phyloP scores from a whole-genome alignment of 2,797 vertebrate species.

The Discoglossus pictus region DNA sequence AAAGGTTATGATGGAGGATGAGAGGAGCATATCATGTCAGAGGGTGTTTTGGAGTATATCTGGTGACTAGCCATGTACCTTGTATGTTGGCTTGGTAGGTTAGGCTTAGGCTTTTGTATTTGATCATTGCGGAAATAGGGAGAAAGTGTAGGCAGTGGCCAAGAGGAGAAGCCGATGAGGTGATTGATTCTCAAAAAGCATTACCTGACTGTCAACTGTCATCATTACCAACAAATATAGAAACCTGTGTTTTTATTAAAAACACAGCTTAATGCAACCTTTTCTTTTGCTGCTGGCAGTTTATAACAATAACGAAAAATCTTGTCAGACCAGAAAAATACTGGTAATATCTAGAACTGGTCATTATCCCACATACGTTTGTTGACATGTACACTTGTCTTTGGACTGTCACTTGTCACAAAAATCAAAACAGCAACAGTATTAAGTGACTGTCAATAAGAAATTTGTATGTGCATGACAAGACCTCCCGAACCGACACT shows the following conservation, averaged over 20 bases:
- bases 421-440: constrained; percentile 24
- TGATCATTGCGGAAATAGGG: no score
- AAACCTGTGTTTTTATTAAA: constrained; percentile 7
- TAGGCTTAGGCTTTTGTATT: no score
- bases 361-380: neutral
- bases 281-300: constrained; percentile 22
- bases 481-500: neutral
- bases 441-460: constrained; percentile 19
- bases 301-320: constrained; percentile 9
- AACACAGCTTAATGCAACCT: neutral
- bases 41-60: no score
- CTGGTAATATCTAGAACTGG: neutral
- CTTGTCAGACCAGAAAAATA: constrained; percentile 17
- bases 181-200: neutral
- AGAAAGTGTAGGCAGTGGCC: neutral
- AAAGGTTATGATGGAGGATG: no score
- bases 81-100: no score
- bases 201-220: neutral
- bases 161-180: neutral
- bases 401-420: constrained; percentile 9
- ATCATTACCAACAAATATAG: neutral
- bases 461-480: neutral
- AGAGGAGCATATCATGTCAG: no score
- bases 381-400: constrained; percentile 12
- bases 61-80: no score